Conservation (phyloP, 1,140 invertebrate genomes). For the Lysiphlebus fabarum region DNA sequence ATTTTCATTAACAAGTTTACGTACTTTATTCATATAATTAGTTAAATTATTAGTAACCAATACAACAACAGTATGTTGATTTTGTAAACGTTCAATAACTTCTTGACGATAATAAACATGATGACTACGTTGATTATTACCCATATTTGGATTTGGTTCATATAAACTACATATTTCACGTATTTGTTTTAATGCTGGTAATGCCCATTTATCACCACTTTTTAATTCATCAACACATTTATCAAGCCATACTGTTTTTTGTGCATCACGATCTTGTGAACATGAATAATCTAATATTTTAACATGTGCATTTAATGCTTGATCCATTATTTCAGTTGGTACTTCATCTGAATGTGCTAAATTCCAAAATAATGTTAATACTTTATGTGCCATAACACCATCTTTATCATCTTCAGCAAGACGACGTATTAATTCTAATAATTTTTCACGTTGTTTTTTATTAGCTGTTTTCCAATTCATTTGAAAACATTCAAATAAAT, state of each 20-base stretch:
- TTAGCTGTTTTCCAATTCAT: slow-evolving; percentile 93
- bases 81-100: slow-evolving; percentile 89
- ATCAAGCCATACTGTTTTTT: slow-evolving; percentile 93
- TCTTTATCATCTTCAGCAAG: slow-evolving; percentile 98
- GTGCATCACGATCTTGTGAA: slow-evolving; percentile 91
- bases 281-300: slow-evolving; percentile 98
- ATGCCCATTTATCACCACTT: slow-evolving; percentile 82
- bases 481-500: slow-evolving; percentile 97
- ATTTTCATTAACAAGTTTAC: slow-evolving; percentile 68
- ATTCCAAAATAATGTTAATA: slow-evolving; percentile 96
- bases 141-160: slow-evolving; percentile 73
- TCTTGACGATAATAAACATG: slow-evolving; percentile 69
- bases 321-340: slow-evolving; percentile 96
- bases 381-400: slow-evolving; percentile 97
- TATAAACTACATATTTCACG: slow-evolving; percentile 93
- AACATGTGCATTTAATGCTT: slow-evolving; percentile 90
- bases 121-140: slow-evolving; percentile 62
- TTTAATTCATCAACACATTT: slow-evolving; percentile 95
- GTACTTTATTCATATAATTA: slow-evolving; percentile 84
- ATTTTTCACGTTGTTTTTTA: slow-evolving; percentile 93
- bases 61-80: slow-evolving; percentile 88
- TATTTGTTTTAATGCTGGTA: slow-evolving; percentile 94
- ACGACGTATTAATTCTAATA: slow-evolving; percentile 90
- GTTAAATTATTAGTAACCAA: slow-evolving; percentile 91
- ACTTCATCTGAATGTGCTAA: slow-evolving; percentile 94